Base-by-base conservation (phyloP, 2,113 vertebrate species). In the Tonatia bakeri region DNA sequence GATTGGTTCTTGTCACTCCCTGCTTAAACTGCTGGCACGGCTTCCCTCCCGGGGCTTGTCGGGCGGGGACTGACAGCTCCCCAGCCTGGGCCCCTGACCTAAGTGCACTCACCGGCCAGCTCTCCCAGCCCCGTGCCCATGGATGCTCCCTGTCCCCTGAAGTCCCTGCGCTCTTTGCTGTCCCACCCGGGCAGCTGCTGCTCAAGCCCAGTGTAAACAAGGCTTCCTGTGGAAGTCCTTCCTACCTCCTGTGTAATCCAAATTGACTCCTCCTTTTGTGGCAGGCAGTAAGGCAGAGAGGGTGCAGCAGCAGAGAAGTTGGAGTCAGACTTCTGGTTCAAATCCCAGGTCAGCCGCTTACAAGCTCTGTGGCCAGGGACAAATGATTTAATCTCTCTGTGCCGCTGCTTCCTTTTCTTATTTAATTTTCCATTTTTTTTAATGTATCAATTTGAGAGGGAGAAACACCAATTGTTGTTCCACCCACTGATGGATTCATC, bases 31-130 rank as follows among this genome's bases (percentile, higher is more conserved):
- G 11, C 61, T 67, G 38, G 54, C 52, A 14, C 1, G 1, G 43
- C n/a, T 38, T 47, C 26, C 50, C 11, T 47, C 26, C 50, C 9
- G 1, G 31, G 64, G 36, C 38, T 82, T 43, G 59, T 33, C 93
- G 31, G 19, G 38, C 10, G 52, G 77, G 52, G 13, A n/a, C 26
- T 77, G 56, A 70, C 33, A 69, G 28, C 24, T 64, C 50, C 11
- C 9, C 3, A 17, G 22, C 24, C 43, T 31, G 28, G 47, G n/a
- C 10, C 67, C 19, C 4, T 20, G 67, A 75, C 76, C 19, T 61
- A 79, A 11, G 19, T 1, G 13, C 4, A 54, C 69, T 1, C 0
- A 0, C 19, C 0, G 19, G 43, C 54, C 31, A 28, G 61, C 50
- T 54, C 40, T 38, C 24, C 54, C 17, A 31, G 36, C n/a, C 36